These are phyloP conservation scores for Apteryx mantelli DNA, from an alignment of 2,113 vertebrate genomes.

Conservation along the genomic window DNA sequence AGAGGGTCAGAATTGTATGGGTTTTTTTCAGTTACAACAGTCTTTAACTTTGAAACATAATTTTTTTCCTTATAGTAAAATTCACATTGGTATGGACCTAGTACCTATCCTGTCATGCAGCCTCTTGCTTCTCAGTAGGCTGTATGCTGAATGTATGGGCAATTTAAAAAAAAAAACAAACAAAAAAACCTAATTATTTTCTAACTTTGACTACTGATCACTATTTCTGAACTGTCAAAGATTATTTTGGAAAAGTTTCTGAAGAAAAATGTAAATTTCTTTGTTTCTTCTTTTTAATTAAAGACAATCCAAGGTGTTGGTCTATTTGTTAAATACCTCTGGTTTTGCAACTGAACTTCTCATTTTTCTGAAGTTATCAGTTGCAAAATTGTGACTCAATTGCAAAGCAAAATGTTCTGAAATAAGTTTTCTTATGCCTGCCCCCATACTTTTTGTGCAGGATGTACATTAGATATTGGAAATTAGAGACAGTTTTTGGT, in stretches of 20 bases:
- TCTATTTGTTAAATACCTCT: not conserved
- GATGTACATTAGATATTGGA: not conserved
- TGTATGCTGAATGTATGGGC: not conserved
- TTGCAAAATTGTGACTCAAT: not conserved
- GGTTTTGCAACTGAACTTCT: not conserved
- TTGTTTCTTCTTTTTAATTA: not conserved
- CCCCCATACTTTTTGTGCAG: not conserved
- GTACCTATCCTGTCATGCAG: not conserved
- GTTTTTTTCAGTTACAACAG: not conserved
- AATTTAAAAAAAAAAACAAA: not conserved
- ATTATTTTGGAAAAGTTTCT: not conserved
- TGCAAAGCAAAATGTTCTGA: not conserved
- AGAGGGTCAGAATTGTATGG: not conserved
- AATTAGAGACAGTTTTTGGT: not conserved
- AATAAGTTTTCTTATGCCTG: not conserved
- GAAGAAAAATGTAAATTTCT: not conserved
- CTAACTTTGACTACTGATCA: not conserved
- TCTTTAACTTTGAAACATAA: not conserved
- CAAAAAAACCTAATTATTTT: not conserved
- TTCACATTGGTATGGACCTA: not conserved
- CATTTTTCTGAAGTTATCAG: not conserved
- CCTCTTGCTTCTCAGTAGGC: not conserved
- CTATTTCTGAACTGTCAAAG: not conserved
- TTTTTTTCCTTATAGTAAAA: not conserved
- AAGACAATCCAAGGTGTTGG: not conserved